A percentile compares a stretch with the other conserved stretches of the same genome.
phyloP scores from a whole-genome alignment of 2,797 vertebrate species.

The Margarornis squamiger region DNA sequence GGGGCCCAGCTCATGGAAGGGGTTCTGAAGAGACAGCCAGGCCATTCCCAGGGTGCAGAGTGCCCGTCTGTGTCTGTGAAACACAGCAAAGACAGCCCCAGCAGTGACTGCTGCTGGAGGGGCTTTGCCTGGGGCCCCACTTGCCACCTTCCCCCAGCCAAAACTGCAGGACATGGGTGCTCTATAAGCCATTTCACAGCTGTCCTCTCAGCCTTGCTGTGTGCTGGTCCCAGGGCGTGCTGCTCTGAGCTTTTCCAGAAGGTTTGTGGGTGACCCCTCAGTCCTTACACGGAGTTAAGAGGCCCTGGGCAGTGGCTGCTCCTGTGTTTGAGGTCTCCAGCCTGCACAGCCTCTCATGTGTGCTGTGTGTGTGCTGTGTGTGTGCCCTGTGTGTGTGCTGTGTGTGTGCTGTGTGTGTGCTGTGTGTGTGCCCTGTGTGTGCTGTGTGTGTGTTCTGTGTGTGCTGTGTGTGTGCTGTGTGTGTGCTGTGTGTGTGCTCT shows the following conservation, averaged over 20 bases:
- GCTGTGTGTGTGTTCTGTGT: too few species aligned
- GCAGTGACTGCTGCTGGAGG: neutral
- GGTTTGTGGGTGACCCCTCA: neutral
- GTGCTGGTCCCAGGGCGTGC: fast-evolving
- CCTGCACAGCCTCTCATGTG: fast-evolving
- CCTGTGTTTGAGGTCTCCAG: neutral
- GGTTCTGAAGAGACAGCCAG: neutral
- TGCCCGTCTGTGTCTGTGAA: fast-evolving
- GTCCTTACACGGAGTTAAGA: fast-evolving
- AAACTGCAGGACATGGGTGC: neutral
- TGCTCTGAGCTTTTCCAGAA: neutral
- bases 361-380: neutral
- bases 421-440: too few species aligned
- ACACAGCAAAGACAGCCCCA: fast-evolving
- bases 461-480: too few species aligned
- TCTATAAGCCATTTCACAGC: neutral
- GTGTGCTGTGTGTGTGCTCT: too few species aligned
- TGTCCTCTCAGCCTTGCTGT: neutral
- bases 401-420: too few species aligned
- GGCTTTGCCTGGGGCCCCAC: neutral
- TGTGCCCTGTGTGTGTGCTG: too few species aligned
- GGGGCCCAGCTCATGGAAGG: neutral
- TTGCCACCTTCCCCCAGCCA: neutral
- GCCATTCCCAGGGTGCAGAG: neutral
- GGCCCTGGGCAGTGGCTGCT: neutral